Evolutionary conservation across 2,113 vertebrate species (phyloP).

Genomic region (Petaurus breviceps): DNA sequence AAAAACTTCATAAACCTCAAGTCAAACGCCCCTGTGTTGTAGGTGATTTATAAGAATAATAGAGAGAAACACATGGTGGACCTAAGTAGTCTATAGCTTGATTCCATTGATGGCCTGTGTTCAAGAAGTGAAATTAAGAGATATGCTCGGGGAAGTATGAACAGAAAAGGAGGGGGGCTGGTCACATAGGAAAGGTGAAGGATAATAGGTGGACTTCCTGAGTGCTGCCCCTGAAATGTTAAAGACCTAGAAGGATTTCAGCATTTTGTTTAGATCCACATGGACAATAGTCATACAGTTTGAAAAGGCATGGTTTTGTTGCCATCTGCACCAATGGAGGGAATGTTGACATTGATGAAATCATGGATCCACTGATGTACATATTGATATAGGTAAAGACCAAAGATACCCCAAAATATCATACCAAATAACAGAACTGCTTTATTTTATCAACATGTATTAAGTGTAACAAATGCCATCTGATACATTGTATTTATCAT

Average conservation of each 20-base stretch:
- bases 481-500: neutral
- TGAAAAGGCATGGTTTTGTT: neutral
- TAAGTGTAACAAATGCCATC: neutral
- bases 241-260: neutral
- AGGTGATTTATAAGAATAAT: neutral
- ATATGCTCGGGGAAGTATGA: neutral
- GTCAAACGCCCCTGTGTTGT: neutral
- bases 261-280: neutral
- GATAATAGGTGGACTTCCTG: neutral
- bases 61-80: neutral
- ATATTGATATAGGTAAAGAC: neutral
- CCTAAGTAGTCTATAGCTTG: neutral
- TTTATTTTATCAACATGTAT: neutral
- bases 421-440: neutral
- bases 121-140: neutral
- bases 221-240: neutral
- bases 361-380: neutral
- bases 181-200: neutral
- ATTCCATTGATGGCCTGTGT: neutral
- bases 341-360: neutral
- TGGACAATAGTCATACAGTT: neutral
- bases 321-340: neutral
- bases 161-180: neutral
- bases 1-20: neutral
- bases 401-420: neutral